Evolutionary conservation across 2,113 vertebrate genomes (phyloP).

Genomic region (Engraulis encrasicolus): DNA sequence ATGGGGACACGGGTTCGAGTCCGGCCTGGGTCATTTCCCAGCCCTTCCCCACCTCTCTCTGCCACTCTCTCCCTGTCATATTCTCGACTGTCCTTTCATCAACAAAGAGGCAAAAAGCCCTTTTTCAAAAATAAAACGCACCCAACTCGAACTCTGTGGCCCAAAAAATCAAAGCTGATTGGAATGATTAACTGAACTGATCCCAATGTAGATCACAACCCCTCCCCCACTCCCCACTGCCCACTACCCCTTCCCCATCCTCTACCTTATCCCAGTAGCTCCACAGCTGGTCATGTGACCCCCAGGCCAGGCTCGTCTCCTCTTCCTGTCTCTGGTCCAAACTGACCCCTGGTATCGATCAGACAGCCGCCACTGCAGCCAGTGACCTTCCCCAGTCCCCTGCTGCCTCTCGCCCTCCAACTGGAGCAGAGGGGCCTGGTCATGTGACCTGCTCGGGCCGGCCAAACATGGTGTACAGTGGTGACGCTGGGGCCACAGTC

Average conservation of each 20-base stretch:
- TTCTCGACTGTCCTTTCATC: too few relatives aligned
- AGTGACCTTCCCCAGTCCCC: conserved; percentile 47
- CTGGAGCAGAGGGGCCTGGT: conserved; percentile 31
- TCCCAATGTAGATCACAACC: neutral
- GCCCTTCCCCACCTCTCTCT: too few relatives aligned
- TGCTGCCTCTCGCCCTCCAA: conserved; percentile 21
- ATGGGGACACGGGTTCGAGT: too few relatives aligned
- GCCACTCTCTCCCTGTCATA: too few relatives aligned
- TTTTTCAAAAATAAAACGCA: neutral
- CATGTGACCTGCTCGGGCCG: conserved; percentile 40
- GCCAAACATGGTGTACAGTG: conserved; percentile 48
- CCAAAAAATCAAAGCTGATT: neutral
- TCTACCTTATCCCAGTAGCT: too few relatives aligned
- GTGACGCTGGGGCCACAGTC: conserved; percentile 35
- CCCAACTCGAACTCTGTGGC: neutral
- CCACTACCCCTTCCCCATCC: too few relatives aligned
- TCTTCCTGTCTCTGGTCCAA: conserved; percentile 37
- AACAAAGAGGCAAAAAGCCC: too few relatives aligned
- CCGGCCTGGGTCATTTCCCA: too few relatives aligned
- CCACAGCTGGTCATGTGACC: conserved; percentile 28
- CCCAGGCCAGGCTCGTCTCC: conserved; percentile 13
- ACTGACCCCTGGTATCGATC: conserved; percentile 47
- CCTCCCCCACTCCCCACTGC: neutral
- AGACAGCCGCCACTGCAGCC: conserved; percentile 35
- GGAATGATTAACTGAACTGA: neutral